Base-by-base conservation (phyloP, 2,888 invertebrate species). In the Hyles lineata region DNA sequence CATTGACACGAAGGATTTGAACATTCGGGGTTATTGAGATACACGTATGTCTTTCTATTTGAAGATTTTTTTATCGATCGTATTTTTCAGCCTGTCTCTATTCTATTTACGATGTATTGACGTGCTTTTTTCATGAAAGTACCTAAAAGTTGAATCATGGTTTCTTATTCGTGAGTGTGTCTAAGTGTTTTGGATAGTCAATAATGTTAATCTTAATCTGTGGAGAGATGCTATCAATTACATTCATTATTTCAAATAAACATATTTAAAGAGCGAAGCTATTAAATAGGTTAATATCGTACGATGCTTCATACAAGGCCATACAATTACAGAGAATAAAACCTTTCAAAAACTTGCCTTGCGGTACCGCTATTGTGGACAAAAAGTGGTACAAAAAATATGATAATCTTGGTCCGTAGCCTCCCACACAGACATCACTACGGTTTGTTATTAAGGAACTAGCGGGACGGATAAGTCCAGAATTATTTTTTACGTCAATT, bases 351-450 rank as follows among this genome's bases (percentile, higher is more conserved):
- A 55, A 63, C 72, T 17, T 3, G 72, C 62, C 32, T 60, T 19
- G 35, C 21, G 21, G 62, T 71, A 62, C 72, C 70, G 71, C 15
- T 71, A 74, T 52, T 19, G 32, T 9, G 58, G 29, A 70, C 58
- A 74, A 74, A 74, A 74, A 72, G n/a, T 6, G 21, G 67, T 17
- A 67, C 43, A 21, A 67, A 67, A 67, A 67, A 67, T 43, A 15
- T 23, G 50, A 43, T 50, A 67, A 50, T 67, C 67, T 50, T 43
- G 25, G 17, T 67, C 43, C 43, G 23, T 50, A 19, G 43, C 23
- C 67, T 67, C 50, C 67, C 67, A 67, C 67, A 50, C 43, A 23
- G 23, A 50, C 61, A 2, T 9, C 8, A 8, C 43, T 50, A 67
- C 23, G 50, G 50, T 17, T 35, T 63, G 43, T 63, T 21, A 63